phyloP scores from a whole-genome alignment of 2,888 invertebrate species.

The Ichneumon xanthorius region DNA sequence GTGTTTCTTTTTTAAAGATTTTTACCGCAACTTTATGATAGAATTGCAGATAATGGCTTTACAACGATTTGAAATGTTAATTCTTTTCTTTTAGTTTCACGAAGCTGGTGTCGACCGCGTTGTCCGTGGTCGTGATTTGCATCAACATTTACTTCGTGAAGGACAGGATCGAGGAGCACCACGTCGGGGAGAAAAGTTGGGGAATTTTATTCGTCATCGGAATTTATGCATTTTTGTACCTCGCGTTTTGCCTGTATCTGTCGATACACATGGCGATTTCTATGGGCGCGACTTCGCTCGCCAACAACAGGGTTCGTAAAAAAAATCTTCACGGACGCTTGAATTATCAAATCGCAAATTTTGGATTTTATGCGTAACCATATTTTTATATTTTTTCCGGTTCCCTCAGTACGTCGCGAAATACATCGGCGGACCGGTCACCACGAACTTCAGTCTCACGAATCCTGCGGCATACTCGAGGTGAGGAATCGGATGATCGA shows the following conservation, averaged over 20 bases:
- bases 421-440: constrained; percentile 86
- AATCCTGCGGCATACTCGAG: constrained; percentile 87
- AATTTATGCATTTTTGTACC: constrained; percentile 88
- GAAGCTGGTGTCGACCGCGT: constrained; percentile 88
- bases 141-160: constrained; percentile 93
- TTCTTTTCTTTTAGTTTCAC: constrained; percentile 87
- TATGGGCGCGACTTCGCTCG: constrained; percentile 87
- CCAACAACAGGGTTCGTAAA: constrained; percentile 82
- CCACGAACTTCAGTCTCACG: constrained; percentile 85
- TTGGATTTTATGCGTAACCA: constrained; percentile 21
- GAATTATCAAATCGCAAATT: constrained; percentile 14
- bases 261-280: constrained; percentile 90
- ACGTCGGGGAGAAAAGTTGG: constrained; percentile 85
- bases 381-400: constrained; percentile 22
- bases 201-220: constrained; percentile 84
- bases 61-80: constrained; percentile 45
- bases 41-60: neutral
- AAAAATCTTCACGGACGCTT: neutral
- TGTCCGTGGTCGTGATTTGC: constrained; percentile 90
- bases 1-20: no score
- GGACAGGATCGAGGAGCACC: constrained; percentile 86
- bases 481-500: constrained; percentile 82
- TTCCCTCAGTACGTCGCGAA: constrained; percentile 86
- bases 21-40: no score
- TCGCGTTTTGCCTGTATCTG: constrained; percentile 91